Conservation (phyloP, 2,888 invertebrate genomes). For the Meghimatium bilineatum region DNA sequence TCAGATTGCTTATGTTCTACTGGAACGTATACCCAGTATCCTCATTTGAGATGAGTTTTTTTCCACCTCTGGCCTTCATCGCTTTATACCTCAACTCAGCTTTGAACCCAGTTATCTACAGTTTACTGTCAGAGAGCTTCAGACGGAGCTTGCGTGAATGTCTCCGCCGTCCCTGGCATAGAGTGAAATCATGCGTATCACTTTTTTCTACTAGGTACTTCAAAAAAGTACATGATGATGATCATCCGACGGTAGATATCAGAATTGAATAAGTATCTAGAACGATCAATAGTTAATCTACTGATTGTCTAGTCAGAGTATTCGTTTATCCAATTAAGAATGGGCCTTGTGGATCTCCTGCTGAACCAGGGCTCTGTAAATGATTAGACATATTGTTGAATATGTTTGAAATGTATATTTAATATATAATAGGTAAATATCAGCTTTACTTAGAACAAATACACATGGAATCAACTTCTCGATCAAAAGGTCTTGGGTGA, state of each 20-base stretch:
- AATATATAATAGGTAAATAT: too few relatives aligned
- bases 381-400: too few relatives aligned
- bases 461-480: too few relatives aligned
- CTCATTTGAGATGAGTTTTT: constrained; percentile 31
- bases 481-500: too few relatives aligned
- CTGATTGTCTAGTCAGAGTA: too few relatives aligned
- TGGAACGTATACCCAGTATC: constrained; percentile 81
- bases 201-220: background rate
- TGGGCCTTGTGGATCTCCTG: too few relatives aligned
- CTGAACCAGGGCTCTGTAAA: too few relatives aligned
- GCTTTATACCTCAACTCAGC: constrained; percentile 93
- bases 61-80: constrained; percentile 91
- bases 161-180: constrained; percentile 27
- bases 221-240: background rate
- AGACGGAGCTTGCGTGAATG: constrained; percentile 88
- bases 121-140: constrained; percentile 89
- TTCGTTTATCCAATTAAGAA: too few relatives aligned
- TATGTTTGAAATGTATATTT: too few relatives aligned
- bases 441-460: too few relatives aligned
- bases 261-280: background rate
- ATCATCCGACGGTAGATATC: background rate
- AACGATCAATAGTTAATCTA: too few relatives aligned
- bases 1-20: constrained; percentile 85
- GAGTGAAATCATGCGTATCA: background rate
- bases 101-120: constrained; percentile 92